phyloP scores from a whole-genome alignment of 2,113 vertebrate genomes.

The Cepphus grylle region DNA sequence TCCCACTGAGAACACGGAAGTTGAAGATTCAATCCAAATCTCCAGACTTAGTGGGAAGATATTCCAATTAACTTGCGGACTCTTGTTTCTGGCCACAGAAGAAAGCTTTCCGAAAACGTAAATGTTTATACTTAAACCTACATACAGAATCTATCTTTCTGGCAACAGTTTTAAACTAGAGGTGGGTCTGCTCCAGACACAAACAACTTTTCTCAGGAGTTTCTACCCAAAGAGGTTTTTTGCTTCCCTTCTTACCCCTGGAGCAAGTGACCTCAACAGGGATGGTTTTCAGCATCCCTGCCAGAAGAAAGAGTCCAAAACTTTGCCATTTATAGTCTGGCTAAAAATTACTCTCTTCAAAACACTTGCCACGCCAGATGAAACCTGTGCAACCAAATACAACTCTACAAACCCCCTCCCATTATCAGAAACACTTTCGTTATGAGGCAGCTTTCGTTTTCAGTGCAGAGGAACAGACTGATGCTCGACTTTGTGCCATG shows the following conservation, averaged over 20 bases:
- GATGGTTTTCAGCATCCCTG: background rate
- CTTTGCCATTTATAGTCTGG: background rate
- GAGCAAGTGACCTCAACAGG: accelerated
- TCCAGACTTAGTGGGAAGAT: background rate
- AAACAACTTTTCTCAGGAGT: background rate
- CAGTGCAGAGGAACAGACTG: background rate
- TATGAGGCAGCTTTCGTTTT: background rate
- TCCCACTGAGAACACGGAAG: background rate
- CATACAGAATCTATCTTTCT: background rate
- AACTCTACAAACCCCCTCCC: background rate
- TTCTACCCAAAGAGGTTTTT: background rate
- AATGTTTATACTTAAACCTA: background rate
- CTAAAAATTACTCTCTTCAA: background rate
- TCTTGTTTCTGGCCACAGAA: background rate
- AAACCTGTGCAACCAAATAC: background rate
- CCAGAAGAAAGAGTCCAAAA: background rate
- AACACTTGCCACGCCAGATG: background rate
- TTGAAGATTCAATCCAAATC: background rate
- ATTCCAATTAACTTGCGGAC: background rate
- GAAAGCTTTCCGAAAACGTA: background rate
- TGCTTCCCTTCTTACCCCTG: background rate
- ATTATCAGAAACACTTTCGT: background rate
- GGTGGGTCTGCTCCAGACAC: background rate
- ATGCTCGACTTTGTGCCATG: background rate
- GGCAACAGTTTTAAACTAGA: background rate